Evolutionary conservation across 64 coral and sea anemone species (phyloP), one percentile per base, ranked within the genome.

Genomic region (Porites australiensis): DNA sequence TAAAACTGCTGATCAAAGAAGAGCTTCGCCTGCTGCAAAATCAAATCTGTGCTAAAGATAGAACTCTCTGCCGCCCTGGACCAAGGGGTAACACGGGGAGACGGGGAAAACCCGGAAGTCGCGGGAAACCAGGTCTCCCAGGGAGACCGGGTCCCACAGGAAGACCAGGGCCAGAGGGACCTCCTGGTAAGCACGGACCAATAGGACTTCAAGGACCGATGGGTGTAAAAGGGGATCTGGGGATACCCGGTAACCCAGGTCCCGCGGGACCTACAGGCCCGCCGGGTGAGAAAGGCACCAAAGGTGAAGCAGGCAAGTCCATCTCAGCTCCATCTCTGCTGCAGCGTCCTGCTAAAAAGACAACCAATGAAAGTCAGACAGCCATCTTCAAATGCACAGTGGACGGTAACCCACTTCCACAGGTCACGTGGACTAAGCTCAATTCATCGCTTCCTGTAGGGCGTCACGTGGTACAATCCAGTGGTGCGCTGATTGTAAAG

Each of bases 291-390:
- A 78, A 89, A 76, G 73, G 87, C 13, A 57, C 75, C 5, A 89
- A 66, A 21, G 87, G 87, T 10, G 70, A 71, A 44, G 70, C 70
- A 37, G 87, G 87, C 58, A 15, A 64, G 23, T 88, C 87, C 44
- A 88, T 88, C 19, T 76, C 87, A 23, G 87, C 72, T 77, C 87
- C 87, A 8, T 88, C 73, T 13, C 10, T 88, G 14, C 58, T 74
- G 21, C 53, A 61, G 72, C 60, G 53, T 19, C 87, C 87, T 54
- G 37, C 65, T 65, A 62, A 46, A 72, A 15, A 64, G 14, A 78
- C 58, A 58, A 53, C 64, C 6, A 78, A 78, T 50, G 53, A 89
- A 61, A 89, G 74, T 37, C 27, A 37, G 27, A 37, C 27, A 0
- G 27, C 27, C 27, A 37, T 37, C 27, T 37, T 37, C 27, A n/a